Evolutionary conservation across 2,797 vertebrate species (phyloP), one percentile per base, ranked within the genome.

Genomic region (Pteropus rufus): DNA sequence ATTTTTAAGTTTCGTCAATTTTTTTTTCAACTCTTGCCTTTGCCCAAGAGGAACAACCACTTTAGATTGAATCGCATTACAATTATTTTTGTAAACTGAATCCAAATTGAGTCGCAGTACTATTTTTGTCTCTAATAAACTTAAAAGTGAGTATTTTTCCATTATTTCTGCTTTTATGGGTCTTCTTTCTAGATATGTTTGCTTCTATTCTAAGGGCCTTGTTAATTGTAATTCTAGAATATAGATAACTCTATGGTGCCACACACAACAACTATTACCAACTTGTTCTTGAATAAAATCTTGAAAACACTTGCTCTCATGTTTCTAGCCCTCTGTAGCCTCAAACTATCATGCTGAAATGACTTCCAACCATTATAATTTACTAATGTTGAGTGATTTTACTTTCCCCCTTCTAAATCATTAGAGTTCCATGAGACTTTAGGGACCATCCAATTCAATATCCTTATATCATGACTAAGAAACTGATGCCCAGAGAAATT

Each of bases 271-370:
- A 94, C 76, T 87, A 83, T 81, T 97, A 97, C 92, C 39, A 96
- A 87, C 92, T 98, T 96, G 92, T 97, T 98, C 84, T 92, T 80
- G 36, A 94, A 83, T 93, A 98, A 97, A 97, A 88, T 89, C 34
- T 95, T 89, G 96, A 96, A 96, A 93, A 95, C 91, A 98, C 95
- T 97, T 96, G 94, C 93, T 96, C 84, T 91, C 97, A 92, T 79
- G 70, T 87, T 89, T 29, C 46, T 95, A 97, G 31, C n/a, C 15
- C 5, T 97, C 72, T 89, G 80, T 96, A 60, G 36, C 93, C 93
- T 95, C 87, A 95, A 96, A 95, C 34, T 91, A 90, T 95, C 81
- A 96, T 70, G 89, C 19, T 73, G 56, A 97, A 97, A 97, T 97
- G 89, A 97, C 91, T 89, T 95, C 52, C 26, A 97, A 34, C 31